Conservation (phyloP, 2,113 vertebrate species). For the Turnix velox region DNA sequence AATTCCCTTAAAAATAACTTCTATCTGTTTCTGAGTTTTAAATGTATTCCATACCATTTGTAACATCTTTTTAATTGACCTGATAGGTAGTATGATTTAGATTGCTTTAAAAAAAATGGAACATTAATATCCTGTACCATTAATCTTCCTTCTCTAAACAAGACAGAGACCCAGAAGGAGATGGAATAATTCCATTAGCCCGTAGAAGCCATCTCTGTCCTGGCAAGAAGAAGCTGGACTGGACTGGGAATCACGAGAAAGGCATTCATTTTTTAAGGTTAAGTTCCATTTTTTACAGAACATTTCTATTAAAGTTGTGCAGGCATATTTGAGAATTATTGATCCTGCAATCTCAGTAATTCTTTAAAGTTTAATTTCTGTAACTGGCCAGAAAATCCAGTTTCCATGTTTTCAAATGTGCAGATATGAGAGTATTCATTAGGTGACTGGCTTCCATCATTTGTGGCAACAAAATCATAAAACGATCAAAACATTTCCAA, state of each 20-base stretch:
- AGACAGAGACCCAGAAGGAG: neutral
- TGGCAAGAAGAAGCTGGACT: neutral
- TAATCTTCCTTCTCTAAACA: neutral
- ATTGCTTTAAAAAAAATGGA: neutral
- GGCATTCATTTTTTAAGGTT: neutral
- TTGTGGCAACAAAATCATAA: neutral
- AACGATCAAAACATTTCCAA: neutral
- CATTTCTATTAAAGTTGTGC: neutral
- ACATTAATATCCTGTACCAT: neutral
- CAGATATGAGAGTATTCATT: neutral
- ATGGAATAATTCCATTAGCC: neutral
- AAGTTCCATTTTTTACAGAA: neutral
- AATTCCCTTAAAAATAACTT: neutral
- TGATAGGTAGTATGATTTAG: too few relatives aligned
- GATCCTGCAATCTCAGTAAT: neutral
- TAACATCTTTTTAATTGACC: neutral
- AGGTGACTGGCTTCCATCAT: neutral
- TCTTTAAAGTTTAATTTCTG: neutral
- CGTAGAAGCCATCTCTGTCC: neutral
- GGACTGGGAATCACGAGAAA: neutral
- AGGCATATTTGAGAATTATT: neutral
- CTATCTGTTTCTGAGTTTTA: neutral
- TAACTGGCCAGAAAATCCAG: neutral
- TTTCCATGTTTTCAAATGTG: neutral
- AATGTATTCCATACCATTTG: neutral